Evolutionary conservation across 92 coral and sea anemone genomes (phyloP).

Genomic region (Porites divaricata): DNA sequence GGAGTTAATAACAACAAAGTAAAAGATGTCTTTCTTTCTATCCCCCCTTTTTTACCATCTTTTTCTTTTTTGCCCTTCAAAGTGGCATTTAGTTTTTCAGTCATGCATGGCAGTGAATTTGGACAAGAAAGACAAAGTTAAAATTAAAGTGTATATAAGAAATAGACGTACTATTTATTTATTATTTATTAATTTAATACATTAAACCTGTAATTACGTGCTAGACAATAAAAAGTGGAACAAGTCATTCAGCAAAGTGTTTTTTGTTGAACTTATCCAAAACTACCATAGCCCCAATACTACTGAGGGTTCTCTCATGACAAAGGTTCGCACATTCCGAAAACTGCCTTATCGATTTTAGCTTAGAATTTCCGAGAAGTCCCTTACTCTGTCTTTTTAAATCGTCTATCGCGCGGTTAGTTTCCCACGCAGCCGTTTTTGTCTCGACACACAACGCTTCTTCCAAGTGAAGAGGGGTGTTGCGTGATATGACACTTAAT

Average conservation of each 20-base stretch:
- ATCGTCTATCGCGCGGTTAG: no score
- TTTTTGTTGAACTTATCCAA: not conserved
- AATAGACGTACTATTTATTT: constrained; percentile 42
- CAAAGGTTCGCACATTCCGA: no score
- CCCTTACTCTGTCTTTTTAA: no score
- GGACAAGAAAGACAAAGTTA: not conserved
- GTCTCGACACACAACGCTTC: no score
- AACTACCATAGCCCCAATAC: not conserved
- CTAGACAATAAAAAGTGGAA: not conserved
- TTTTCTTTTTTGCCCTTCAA: not conserved
- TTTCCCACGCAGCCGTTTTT: no score
- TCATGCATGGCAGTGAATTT: not conserved
- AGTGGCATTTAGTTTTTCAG: not conserved
- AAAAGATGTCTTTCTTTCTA: not conserved
- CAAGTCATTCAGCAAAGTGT: no score
- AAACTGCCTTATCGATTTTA: no score
- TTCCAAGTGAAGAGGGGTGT: no score
- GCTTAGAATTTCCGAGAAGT: no score
- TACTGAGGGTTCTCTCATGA: no score
- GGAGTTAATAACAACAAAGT: no score
- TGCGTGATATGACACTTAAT: no score
- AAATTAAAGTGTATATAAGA: constrained; percentile 10
- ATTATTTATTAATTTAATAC: constrained; percentile 34
- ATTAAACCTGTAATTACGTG: constrained; percentile 1
- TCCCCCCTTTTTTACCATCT: not conserved